These are phyloP conservation scores for Cyclophora albipunctata DNA, from an alignment of 2,888 invertebrate species.

Conservation along the genomic window DNA sequence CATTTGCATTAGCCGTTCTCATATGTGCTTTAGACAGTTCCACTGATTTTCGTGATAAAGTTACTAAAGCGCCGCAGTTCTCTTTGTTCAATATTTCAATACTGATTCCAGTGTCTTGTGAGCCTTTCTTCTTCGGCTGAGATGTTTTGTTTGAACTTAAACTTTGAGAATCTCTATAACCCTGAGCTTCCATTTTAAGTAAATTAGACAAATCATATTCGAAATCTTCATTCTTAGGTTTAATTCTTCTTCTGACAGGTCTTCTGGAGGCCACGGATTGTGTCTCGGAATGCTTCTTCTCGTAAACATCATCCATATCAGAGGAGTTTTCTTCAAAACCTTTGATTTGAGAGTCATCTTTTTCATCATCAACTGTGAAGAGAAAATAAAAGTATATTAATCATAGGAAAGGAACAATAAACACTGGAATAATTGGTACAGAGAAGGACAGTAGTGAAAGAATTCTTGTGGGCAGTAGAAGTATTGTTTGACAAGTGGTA, in stretches of 20 bases:
- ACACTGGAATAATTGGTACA: no score
- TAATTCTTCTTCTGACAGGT: conserved; percentile 79
- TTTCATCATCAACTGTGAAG: conserved; percentile 33
- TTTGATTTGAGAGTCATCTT: conserved; percentile 46
- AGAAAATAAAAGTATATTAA: conserved; percentile 20
- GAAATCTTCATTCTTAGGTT: conserved; percentile 80
- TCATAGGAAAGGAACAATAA: no score
- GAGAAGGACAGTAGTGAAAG: no score
- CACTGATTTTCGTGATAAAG: conserved; percentile 51
- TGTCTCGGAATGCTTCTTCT: conserved; percentile 9
- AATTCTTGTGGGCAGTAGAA: no score
- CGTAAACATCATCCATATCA: conserved; percentile 52
- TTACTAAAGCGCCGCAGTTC: conserved; percentile 51
- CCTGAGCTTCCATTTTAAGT: conserved; percentile 69
- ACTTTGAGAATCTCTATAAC: conserved; percentile 55
- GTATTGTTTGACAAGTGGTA: no score
- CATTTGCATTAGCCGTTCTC: conserved; percentile 37
- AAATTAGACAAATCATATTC: conserved; percentile 80
- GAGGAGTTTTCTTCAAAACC: conserved; percentile 65
- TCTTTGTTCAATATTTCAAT: conserved; percentile 52
- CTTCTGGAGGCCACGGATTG: conserved; percentile 56
- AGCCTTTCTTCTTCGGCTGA: conserved; percentile 45
- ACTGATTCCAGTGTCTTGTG: conserved; percentile 32
- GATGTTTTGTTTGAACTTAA: conserved; percentile 32
- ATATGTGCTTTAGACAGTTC: conserved; percentile 49